phyloP scores from a whole-genome alignment of 2,797 vertebrate species.

The Sebastes paucispinis region DNA sequence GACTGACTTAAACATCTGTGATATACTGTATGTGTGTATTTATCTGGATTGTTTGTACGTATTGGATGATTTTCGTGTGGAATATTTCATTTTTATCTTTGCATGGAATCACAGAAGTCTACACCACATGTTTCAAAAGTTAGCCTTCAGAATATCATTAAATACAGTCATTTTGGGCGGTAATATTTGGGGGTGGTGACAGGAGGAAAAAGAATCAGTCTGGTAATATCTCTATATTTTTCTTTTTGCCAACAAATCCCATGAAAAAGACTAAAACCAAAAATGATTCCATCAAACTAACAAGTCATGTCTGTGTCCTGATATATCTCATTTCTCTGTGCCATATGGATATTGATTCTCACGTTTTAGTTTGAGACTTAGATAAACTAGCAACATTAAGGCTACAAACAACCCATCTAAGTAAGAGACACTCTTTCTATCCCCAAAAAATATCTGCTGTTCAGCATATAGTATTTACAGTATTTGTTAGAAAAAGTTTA shows the following conservation, averaged over 20 bases:
- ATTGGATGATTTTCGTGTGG: conserved; percentile 7
- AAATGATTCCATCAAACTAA: neutral
- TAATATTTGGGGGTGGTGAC: neutral
- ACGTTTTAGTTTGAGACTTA: no score
- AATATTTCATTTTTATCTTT: neutral
- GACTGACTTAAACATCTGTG: neutral
- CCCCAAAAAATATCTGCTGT: neutral
- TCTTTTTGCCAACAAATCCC: neutral
- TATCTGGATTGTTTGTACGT: conserved; percentile 1
- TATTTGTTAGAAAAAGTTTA: neutral
- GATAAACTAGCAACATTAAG: neutral
- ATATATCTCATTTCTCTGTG: neutral
- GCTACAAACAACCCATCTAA: neutral
- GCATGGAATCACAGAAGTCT: conserved; percentile 10
- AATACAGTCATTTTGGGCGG: neutral
- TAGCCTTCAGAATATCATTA: neutral
- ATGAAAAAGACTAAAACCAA: neutral
- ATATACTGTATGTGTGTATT: conserved; percentile 1
- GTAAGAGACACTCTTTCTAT: neutral
- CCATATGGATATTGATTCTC: no score
- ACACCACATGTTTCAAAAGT: conserved; percentile 16
- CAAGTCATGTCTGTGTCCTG: neutral
- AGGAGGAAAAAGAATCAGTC: neutral
- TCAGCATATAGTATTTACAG: neutral
- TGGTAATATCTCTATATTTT: neutral